Conservation (phyloP, 1,140 invertebrate species). For the Orchestia grillus region DNA sequence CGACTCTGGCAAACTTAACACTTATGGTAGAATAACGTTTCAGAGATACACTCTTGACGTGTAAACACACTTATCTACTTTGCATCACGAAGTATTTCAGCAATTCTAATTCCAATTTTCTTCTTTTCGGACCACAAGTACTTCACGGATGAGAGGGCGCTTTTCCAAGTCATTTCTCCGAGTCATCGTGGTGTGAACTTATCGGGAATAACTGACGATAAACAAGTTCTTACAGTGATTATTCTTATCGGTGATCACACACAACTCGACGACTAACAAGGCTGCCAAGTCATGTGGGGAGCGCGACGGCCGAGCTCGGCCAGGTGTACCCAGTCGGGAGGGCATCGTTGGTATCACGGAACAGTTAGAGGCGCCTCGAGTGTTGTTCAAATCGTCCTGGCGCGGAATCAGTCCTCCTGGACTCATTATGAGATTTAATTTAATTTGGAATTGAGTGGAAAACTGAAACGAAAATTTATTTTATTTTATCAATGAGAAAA, state of each 20-base stretch:
- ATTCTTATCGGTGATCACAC: constrained; percentile 48
- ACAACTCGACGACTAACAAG: constrained; percentile 14
- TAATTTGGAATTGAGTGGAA: too few species aligned
- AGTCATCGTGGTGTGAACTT: constrained; percentile 12
- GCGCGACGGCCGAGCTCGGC: too few species aligned
- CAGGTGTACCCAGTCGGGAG: not conserved
- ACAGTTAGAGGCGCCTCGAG: too few species aligned
- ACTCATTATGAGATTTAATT: too few species aligned
- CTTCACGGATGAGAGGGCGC: not conserved
- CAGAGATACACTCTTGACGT: not conserved
- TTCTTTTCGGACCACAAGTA: not conserved
- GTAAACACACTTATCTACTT: not conserved
- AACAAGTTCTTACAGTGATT: constrained; percentile 53
- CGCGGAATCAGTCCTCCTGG: too few species aligned
- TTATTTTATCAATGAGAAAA: too few species aligned
- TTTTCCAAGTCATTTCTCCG: not conserved
- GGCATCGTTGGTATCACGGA: too few species aligned
- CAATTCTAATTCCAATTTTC: not conserved
- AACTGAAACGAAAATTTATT: too few species aligned
- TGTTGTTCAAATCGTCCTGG: too few species aligned
- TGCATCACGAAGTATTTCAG: not conserved
- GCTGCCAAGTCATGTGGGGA: constrained; percentile 1
- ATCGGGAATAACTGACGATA: constrained; percentile 43
- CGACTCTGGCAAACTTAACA: not conserved
- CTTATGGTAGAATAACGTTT: not conserved